Conservation (phyloP, 2,113 vertebrate species). For the Cricetomys ansorgei region DNA sequence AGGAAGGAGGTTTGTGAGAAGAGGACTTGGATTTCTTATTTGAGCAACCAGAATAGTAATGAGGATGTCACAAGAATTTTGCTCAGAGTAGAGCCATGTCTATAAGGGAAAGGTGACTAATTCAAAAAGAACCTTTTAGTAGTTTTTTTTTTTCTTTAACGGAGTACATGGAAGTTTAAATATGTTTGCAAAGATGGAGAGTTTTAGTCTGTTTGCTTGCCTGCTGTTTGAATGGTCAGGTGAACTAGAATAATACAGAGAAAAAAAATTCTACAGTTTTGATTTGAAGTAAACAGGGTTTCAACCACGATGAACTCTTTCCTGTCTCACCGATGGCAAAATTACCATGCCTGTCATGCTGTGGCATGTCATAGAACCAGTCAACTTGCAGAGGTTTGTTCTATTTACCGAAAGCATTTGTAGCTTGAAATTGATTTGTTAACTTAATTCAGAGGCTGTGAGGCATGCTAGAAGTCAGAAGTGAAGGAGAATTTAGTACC, state of each 20-base stretch:
- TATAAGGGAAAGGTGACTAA: not conserved
- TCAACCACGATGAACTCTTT: not conserved
- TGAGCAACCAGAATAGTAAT: not conserved
- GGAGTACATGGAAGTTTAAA: not conserved
- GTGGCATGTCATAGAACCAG: not conserved
- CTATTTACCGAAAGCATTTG: constrained; percentile 64
- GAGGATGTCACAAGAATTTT: not conserved
- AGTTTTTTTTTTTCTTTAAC: constrained; percentile 16
- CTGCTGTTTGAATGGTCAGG: not conserved
- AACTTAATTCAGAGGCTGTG: constrained; percentile 27
- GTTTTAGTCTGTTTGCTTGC: not conserved
- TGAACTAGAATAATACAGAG: not conserved
- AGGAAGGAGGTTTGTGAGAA: not conserved
- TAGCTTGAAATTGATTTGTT: constrained; percentile 77
- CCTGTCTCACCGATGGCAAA: not conserved
- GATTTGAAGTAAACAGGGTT: not conserved
- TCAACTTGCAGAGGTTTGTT: constrained; percentile 58
- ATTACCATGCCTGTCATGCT: constrained; percentile 72
- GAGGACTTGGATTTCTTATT: not conserved
- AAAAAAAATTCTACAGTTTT: not conserved
- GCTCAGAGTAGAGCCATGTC: not conserved
- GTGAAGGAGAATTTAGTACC: not conserved
- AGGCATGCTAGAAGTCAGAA: not conserved
- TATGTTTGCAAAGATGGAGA: too few species aligned
- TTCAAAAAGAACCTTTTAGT: not conserved